phyloP scores from a whole-genome alignment of 2,113 vertebrate genomes.

The Rhinopomastus cyanomelas region DNA sequence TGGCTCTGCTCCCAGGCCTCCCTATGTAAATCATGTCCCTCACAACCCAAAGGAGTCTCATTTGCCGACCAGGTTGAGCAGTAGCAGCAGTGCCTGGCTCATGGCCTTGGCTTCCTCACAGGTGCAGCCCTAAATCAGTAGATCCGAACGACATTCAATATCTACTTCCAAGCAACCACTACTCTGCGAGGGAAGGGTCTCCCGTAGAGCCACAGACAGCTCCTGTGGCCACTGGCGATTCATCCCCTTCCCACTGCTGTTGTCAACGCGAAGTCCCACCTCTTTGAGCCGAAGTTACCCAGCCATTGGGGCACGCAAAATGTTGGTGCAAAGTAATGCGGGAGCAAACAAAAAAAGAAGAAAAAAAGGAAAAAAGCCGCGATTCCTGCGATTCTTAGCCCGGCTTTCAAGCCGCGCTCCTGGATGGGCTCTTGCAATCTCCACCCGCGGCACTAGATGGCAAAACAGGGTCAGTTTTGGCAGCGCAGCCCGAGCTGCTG shows the following conservation, averaged over 20 bases:
- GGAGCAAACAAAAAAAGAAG: too few relatives aligned
- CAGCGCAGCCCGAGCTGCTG: background rate
- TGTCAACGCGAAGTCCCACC: fast-evolving
- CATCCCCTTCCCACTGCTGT: background rate
- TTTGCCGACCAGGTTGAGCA: background rate
- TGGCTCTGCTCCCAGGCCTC: background rate
- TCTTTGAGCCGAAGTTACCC: background rate
- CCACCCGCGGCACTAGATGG: constrained; percentile 72
- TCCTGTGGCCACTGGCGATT: background rate
- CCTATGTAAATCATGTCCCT: background rate
- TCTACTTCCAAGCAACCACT: background rate
- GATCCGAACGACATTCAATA: background rate
- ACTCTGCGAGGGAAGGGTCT: background rate
- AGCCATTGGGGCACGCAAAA: background rate
- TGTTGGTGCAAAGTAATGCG: background rate
- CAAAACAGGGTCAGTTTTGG: constrained; percentile 70
- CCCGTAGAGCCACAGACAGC: background rate
- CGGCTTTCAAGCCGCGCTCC: background rate
- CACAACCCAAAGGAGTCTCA: background rate
- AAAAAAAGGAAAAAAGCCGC: background rate
- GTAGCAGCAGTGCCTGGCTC: fast-evolving
- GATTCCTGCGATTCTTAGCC: background rate
- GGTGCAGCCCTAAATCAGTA: background rate
- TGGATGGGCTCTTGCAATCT: constrained; percentile 39
- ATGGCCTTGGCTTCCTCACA: background rate